Evolutionary conservation across 2,113 vertebrate genomes (phyloP), one percentile per base, ranked within the genome.

Genomic region (Pongo abelii): DNA sequence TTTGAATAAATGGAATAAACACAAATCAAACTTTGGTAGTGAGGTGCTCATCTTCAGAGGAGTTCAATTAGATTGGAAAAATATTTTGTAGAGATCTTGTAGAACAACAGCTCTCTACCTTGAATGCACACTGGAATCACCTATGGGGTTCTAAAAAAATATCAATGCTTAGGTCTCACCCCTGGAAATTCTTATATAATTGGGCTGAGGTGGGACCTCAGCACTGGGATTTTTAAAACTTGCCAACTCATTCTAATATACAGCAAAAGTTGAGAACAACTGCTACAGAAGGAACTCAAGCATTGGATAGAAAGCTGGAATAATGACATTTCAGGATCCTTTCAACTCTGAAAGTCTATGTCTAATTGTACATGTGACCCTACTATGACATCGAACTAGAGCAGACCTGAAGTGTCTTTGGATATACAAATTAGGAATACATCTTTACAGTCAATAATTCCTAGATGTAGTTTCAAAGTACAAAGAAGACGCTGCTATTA

Each of bases 1-100:
- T 86, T 89, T 93, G 59, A 92, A 87, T 92, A 96, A 79, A 64
- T 87, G 61, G 10, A 84, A 94, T 80, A 94, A 94, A 72, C 38
- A 70, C 35, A 89, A 92, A 32, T 46, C 43, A 84, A 69, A 83
- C 30, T 64, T 94, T 85, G 9, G 27, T 89, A 55, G 59, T 59
- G 27, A 96, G 72, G 20, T 25, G 4, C 22, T 94, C 61, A 92
- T 70, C 48, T 87, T 40, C 40, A 94, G 13, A 77, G 27, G 43
- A 78, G 23, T 83, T 79, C 13, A 40, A 74, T 90, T n/a, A 94
- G 38, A 67, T 4, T 59, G 22, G 25, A 22, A 67, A 97, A 81
- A 69, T 38, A 78, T 79, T 92, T 83, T 52, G 32, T 12, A 52
- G 32, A 2, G 10, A 70, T 94, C 46, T 95, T 94, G 57, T 23